phyloP scores from a whole-genome alignment of 2,113 vertebrate species.

The Platichthys stellatus region DNA sequence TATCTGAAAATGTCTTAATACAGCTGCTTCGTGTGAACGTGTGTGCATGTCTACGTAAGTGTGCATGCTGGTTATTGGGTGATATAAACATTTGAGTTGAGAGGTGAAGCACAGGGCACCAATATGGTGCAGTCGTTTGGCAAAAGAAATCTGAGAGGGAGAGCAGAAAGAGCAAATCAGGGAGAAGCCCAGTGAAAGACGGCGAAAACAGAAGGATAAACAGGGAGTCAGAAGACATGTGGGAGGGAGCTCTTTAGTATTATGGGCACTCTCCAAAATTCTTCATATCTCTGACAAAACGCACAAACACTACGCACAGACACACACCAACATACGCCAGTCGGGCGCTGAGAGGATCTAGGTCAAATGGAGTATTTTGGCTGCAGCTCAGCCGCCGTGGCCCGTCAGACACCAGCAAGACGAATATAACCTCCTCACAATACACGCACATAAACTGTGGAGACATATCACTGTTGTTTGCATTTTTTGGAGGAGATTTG shows the following conservation, averaged over 20 bases:
- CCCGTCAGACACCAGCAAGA: slow-evolving; percentile 48
- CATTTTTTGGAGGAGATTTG: slow-evolving; percentile 34
- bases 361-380: slow-evolving; percentile 65
- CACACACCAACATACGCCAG: slow-evolving; percentile 28
- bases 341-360: slow-evolving; percentile 44
- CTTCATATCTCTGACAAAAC: slow-evolving; percentile 34
- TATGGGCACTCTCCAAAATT: slow-evolving; percentile 48
- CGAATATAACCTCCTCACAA: slow-evolving; percentile 39
- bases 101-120: slow-evolving; percentile 31
- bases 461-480: slow-evolving; percentile 28
- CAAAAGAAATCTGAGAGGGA: not conserved
- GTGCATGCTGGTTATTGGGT: slow-evolving; percentile 1
- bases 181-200: slow-evolving; percentile 10
- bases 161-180: slow-evolving; percentile 22
- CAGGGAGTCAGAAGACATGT: slow-evolving; percentile 32
- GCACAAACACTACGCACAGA: slow-evolving; percentile 22
- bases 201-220: slow-evolving; percentile 22
- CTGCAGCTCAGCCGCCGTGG: slow-evolving; percentile 53
- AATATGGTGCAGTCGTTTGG: not conserved
- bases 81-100: slow-evolving; percentile 17
- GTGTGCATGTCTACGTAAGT: too few species aligned
- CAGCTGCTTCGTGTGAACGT: not conserved
- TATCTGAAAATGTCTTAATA: too few species aligned
- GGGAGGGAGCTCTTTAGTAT: slow-evolving; percentile 55
- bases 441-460: slow-evolving; percentile 17